phyloP scores from a whole-genome alignment of 2,888 invertebrate species.

The Steromphala cineraria region DNA sequence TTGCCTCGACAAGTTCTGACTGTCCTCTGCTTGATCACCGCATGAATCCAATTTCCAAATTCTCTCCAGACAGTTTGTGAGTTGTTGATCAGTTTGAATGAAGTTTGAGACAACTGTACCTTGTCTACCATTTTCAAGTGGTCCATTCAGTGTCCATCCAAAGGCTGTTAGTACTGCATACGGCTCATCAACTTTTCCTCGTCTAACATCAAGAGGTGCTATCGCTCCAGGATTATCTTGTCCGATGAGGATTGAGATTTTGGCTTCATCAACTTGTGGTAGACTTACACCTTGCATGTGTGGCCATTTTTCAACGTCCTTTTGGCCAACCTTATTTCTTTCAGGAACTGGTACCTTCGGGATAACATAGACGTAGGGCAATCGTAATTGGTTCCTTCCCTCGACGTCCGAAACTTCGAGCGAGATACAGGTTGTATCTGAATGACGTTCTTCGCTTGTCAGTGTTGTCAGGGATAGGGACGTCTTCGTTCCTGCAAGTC shows the following conservation, averaged over 20 bases:
- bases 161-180: constrained; percentile 25
- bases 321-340: neutral
- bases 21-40: constrained; percentile 82
- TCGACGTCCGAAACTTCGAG: neutral
- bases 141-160: constrained; percentile 34
- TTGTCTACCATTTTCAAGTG: neutral
- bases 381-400: neutral
- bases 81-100: constrained; percentile 81
- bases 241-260: neutral
- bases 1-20: constrained; percentile 88
- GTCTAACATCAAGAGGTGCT: neutral
- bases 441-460: too few species aligned
- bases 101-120: constrained; percentile 5
- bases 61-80: constrained; percentile 88
- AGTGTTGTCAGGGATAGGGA: neutral
- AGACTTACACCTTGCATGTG: neutral
- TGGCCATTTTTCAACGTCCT: neutral
- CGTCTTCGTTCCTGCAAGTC: neutral
- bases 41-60: constrained; percentile 29
- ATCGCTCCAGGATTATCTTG: neutral
- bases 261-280: neutral
- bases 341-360: neutral
- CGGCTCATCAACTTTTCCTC: constrained; percentile 17
- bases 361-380: neutral
- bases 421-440: neutral